Evolutionary conservation across 2,113 vertebrate genomes (phyloP), one percentile per base, ranked within the genome.

Genomic region (Hydrolagus affinis): DNA sequence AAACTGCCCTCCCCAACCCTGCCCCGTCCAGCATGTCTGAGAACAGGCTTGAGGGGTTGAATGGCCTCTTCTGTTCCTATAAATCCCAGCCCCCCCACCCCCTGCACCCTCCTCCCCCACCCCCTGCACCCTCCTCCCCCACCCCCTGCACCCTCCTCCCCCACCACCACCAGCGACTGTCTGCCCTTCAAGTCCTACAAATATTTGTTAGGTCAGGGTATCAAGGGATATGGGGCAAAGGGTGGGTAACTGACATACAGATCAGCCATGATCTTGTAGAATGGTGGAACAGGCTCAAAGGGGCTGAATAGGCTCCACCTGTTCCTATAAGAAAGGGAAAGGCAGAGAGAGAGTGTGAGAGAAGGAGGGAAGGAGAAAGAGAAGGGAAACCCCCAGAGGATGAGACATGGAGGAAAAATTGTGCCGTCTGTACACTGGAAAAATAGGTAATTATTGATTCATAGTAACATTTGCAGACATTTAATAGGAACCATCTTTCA

Each of bases 391-490:
- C 44, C 1, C 44, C 44, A 6, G 44, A 83, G 66, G 23, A 32
- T 25, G 66, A 83, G 25, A 32, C 32, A 56, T 56, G 19, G 17
- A 75, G 32, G 32, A 19, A 75, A 44, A 75, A 75, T 75, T 30
- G 56, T 75, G 21, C 32, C 15, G 28, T 30, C 66, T 32, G 32
- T 28, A 83, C 11, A 62, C 44, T 59, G 64, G 57, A 83, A 28
- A 83, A 83, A 68, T 28, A 83, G 25, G 21, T 83, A 66, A 83
- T 83, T 83, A 60, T 83, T 83, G 78, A 66, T 83, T 66, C 78
- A 83, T 83, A 14, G 62, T 17, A 66, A 83, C 78, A 68, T 83
- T 83, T 83, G 62, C 32, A 64, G 10, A 66, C 32, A 64, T 83
- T 83, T 83, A 83, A 83, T 83, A 62, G 78, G 11, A 64, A 30